Conservation (phyloP, 2,888 invertebrate genomes). For the Teleogryllus oceanicus region DNA sequence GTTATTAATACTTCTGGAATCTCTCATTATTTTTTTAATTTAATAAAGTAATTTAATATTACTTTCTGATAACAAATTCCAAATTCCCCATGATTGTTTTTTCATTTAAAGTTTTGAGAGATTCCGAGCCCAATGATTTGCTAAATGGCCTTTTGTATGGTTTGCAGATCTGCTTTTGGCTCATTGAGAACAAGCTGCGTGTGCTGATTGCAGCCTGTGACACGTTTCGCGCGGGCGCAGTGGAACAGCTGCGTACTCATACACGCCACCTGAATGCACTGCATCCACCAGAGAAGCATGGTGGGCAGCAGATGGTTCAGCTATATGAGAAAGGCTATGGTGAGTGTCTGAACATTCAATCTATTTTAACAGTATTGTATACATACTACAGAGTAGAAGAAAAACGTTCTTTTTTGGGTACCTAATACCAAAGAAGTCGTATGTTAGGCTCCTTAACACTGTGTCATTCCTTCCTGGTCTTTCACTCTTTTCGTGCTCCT, state of each 20-base stretch:
- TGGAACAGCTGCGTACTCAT: slow-evolving; percentile 96
- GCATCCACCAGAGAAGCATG: slow-evolving; percentile 75
- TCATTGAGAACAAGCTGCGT: slow-evolving; percentile 93
- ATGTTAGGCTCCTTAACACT: too few species aligned
- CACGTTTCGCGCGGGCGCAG: slow-evolving; percentile 98
- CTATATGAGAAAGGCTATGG: slow-evolving; percentile 97
- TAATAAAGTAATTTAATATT: too few species aligned
- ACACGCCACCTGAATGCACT: slow-evolving; percentile 87
- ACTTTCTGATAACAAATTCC: too few species aligned
- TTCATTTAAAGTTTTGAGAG: not conserved
- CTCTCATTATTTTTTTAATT: too few species aligned
- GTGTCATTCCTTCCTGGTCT: too few species aligned
- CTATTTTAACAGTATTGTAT: too few species aligned
- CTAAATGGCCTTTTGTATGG: not conserved
- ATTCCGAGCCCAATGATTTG: too few species aligned
- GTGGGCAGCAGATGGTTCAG: slow-evolving; percentile 77
- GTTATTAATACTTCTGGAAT: too few species aligned
- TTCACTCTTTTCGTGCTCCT: too few species aligned
- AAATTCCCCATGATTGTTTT: not conserved
- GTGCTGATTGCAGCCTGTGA: slow-evolving; percentile 98
- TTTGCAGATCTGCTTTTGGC: slow-evolving; percentile 89
- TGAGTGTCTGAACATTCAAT: slow-evolving; percentile 25
- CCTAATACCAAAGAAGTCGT: too few species aligned
- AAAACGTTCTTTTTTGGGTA: too few species aligned
- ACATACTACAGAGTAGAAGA: too few species aligned